Percentiles rank a stretch among this genome's conserved stretches.
These are phyloP conservation scores for Muraenolepis orangiensis DNA, from an alignment of 2,797 vertebrate genomes.

Conservation along the genomic window DNA sequence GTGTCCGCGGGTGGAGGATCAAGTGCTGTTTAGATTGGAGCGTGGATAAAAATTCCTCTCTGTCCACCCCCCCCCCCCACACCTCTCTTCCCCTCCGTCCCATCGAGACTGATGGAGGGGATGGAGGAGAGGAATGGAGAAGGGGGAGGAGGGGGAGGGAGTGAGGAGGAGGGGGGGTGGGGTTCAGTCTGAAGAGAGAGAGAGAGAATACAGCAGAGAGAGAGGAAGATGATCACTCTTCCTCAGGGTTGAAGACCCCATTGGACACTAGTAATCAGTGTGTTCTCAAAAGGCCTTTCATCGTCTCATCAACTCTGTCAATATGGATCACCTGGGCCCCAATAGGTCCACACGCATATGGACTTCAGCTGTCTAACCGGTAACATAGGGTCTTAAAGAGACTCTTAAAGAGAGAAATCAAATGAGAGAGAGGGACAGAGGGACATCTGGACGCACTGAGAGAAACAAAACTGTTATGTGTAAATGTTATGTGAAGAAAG, in stretches of 20 bases:
- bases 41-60: slow-evolving; percentile 79
- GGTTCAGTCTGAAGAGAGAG: background rate
- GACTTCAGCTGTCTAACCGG: background rate
- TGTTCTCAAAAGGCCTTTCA: no score
- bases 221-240: background rate
- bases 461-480: background rate
- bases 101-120: slow-evolving; percentile 38
- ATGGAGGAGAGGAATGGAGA: background rate
- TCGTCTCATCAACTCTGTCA: background rate
- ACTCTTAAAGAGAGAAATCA: no score
- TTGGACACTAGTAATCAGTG: no score
- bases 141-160: background rate
- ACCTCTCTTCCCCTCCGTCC: background rate
- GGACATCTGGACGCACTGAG: background rate
- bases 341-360: background rate
- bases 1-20: slow-evolving; percentile 45
- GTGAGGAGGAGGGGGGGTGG: no score
- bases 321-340: background rate
- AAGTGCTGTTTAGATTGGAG: slow-evolving; percentile 72
- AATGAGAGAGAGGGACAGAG: background rate
- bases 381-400: background rate
- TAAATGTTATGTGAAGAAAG: background rate
- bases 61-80: slow-evolving; percentile 24
- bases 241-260: background rate
- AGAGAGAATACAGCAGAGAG: background rate